Percentiles rank a stretch among this genome's conserved stretches.
These are phyloP conservation scores for Synodontis membranacea DNA, from an alignment of 2,113 vertebrate species.

Conservation along the genomic window DNA sequence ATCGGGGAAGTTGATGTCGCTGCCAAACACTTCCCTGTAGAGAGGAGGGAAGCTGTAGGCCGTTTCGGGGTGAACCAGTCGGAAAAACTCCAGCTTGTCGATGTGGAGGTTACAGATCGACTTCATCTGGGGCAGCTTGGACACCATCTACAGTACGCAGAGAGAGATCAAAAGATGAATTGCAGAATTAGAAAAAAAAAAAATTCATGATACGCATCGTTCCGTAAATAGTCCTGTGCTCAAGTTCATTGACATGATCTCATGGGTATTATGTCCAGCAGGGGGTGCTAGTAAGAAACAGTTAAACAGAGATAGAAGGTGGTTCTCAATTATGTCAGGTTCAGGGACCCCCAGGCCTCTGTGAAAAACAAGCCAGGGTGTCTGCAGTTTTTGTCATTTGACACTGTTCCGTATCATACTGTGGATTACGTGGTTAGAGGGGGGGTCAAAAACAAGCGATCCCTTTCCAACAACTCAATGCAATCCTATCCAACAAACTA, in stretches of 20 bases:
- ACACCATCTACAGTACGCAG: slow-evolving; percentile 83
- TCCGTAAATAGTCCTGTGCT: background rate
- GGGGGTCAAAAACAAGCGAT: background rate
- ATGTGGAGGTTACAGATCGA: slow-evolving; percentile 90
- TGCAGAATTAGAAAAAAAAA: slow-evolving; percentile 66
- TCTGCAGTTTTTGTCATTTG: background rate
- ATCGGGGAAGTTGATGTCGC: slow-evolving; percentile 83
- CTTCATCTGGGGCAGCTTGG: slow-evolving; percentile 86
- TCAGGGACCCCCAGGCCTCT: background rate
- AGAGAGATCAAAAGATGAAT: slow-evolving; percentile 16
- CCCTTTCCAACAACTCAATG: background rate
- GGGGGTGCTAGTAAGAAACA: slow-evolving; percentile 8
- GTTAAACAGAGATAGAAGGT: background rate
- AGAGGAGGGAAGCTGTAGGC: slow-evolving; percentile 85
- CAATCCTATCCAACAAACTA: background rate
- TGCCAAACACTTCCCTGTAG: slow-evolving; percentile 87
- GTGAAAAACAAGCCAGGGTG: background rate
- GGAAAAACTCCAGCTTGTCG: slow-evolving; percentile 91
- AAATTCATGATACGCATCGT: background rate
- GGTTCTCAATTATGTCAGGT: background rate
- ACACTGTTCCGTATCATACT: background rate
- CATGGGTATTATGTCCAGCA: background rate
- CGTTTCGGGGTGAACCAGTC: slow-evolving; percentile 83
- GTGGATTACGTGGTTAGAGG: background rate
- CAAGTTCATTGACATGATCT: background rate